A percentile compares a stretch with the other conserved stretches of the same genome.
Conservation (phyloP, 1,140 invertebrate species). For the Brachionus angularis region DNA sequence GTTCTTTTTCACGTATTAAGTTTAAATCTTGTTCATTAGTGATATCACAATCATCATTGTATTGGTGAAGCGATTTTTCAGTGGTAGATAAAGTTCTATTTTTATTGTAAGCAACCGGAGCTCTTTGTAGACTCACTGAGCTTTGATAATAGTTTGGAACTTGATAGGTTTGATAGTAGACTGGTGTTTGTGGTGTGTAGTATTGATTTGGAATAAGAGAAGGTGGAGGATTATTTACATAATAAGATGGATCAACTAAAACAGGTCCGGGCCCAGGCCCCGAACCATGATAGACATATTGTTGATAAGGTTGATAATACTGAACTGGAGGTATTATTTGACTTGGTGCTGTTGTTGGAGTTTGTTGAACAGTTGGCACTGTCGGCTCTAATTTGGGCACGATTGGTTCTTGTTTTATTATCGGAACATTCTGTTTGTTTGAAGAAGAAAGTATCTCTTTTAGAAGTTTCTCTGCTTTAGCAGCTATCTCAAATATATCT, state of each 20-base stretch:
- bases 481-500: constrained; percentile 40
- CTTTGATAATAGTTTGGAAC: too few species aligned
- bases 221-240: constrained; percentile 10
- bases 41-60: constrained; percentile 13
- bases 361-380: too few species aligned
- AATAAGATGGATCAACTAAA: constrained; percentile 5
- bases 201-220: not conserved
- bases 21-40: constrained; percentile 34
- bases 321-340: not conserved
- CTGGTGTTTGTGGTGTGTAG: constrained; percentile 16
- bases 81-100: too few species aligned
- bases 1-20: constrained; percentile 24
- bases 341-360: not conserved
- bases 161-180: constrained; percentile 24
- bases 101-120: not conserved
- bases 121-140: not conserved
- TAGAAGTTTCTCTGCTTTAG: constrained; percentile 28
- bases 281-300: not conserved
- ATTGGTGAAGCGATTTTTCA: too few species aligned
- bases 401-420: constrained; percentile 13
- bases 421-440: not conserved
- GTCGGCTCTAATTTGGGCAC: not conserved
- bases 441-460: constrained; percentile 31
- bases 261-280: not conserved
- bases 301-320: not conserved